phyloP scores from a whole-genome alignment of 2,888 invertebrate species.

The Hydrotaea diabolus region DNA sequence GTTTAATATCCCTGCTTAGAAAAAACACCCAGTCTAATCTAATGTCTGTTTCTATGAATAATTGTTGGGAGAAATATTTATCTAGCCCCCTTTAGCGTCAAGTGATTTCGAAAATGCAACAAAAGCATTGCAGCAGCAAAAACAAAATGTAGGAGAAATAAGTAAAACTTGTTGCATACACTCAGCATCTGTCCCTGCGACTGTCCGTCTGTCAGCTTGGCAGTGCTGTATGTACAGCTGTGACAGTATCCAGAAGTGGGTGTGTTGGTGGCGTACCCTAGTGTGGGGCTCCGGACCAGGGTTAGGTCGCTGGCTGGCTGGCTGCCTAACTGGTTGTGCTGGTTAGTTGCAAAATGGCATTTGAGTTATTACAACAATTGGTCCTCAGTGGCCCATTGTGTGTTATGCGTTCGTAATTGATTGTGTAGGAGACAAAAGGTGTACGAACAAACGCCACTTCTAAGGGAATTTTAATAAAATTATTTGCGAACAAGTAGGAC shows the following conservation, averaged over 20 bases:
- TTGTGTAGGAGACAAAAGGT: conserved; percentile 35
- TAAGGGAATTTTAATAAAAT: conserved; percentile 31
- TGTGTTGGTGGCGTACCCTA: background rate
- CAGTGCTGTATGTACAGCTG: background rate
- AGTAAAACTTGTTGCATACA: conserved; percentile 62
- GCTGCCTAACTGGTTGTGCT: background rate
- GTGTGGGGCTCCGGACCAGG: background rate
- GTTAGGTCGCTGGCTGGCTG: conserved; percentile 19
- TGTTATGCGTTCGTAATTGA: conserved; percentile 57
- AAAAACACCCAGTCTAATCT: background rate
- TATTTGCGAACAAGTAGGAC: conserved; percentile 27
- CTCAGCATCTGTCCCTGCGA: too few relatives aligned
- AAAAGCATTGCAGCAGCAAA: background rate
- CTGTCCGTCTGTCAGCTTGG: background rate
- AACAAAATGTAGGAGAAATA: conserved; percentile 30
- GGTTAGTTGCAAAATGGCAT: conserved; percentile 6
- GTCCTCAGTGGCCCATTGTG: conserved; percentile 46
- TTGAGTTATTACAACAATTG: conserved; percentile 65
- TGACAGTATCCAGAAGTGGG: background rate
- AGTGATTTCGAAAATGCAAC: conserved; percentile 54
- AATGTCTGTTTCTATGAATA: background rate
- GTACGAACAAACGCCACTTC: background rate
- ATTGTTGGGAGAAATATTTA: conserved; percentile 28
- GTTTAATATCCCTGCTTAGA: too few relatives aligned
- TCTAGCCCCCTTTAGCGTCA: conserved; percentile 54